Conservation (phyloP, 2,888 invertebrate species). For the Didymodactylos carnosus region DNA sequence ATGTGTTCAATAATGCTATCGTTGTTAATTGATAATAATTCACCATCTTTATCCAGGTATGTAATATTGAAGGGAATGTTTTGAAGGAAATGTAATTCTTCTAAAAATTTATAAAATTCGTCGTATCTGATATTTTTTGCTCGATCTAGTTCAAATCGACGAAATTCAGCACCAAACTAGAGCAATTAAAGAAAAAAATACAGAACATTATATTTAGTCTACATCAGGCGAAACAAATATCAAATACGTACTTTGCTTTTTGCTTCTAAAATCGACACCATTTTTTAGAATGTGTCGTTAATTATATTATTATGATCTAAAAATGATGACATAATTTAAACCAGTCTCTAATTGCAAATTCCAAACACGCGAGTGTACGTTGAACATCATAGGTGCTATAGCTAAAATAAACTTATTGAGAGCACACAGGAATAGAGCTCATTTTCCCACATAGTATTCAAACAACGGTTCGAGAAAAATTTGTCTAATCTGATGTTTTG, state of each 20-base stretch:
- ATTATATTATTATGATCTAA: too few species aligned
- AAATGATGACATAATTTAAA: too few species aligned
- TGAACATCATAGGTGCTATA: too few species aligned
- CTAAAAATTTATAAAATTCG: constrained; percentile 8
- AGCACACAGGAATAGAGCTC: too few species aligned
- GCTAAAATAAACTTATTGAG: too few species aligned
- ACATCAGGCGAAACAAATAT: not conserved
- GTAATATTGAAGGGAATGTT: constrained; percentile 60
- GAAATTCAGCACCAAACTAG: constrained; percentile 12
- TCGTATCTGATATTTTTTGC: constrained; percentile 1
- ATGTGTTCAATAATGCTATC: constrained; percentile 87
- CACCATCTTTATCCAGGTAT: constrained; percentile 79
- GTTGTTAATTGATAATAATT: constrained; percentile 91
- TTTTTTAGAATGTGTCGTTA: too few species aligned
- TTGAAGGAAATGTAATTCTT: constrained; percentile 5
- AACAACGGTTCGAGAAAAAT: too few species aligned
- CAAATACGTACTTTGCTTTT: not conserved
- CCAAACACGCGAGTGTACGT: too few species aligned
- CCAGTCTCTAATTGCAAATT: too few species aligned
- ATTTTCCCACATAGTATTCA: too few species aligned
- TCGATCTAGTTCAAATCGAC: constrained; percentile 11
- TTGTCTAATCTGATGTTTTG: too few species aligned
- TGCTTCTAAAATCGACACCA: not conserved
- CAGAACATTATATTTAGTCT: not conserved
- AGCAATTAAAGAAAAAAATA: not conserved